Conservation (phyloP, 2,113 vertebrate genomes). For the Petromus typicus region DNA sequence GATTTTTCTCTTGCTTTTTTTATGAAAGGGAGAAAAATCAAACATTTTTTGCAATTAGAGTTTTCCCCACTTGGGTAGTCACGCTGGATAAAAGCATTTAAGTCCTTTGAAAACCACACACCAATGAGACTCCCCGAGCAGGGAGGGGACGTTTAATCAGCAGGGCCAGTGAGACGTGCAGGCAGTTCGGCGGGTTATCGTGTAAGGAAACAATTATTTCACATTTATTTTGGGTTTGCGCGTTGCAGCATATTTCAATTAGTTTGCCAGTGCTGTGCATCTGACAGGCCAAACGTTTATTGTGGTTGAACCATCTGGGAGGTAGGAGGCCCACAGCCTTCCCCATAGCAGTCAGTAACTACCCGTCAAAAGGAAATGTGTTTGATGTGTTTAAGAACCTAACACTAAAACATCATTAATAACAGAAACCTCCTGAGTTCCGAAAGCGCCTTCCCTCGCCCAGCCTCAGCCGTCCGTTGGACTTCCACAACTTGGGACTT, state of each 20-base stretch:
- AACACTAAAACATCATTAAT: constrained; percentile 36
- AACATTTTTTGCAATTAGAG: constrained; percentile 66
- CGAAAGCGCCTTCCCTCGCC: neutral
- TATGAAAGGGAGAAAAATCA: constrained; percentile 45
- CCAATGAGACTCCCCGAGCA: neutral
- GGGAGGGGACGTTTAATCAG: neutral
- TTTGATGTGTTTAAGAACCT: constrained; percentile 69
- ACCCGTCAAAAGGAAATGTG: constrained; percentile 78
- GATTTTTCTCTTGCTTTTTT: constrained; percentile 54
- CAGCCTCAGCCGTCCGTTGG: neutral
- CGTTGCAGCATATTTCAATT: constrained; percentile 75
- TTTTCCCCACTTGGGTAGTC: constrained; percentile 67
- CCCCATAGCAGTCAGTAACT: constrained; percentile 81
- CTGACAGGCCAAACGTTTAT: constrained; percentile 84
- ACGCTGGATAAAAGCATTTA: neutral
- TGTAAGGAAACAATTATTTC: neutral
- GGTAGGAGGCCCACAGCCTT: constrained; percentile 85
- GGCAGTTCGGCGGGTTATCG: neutral
- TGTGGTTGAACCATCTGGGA: constrained; percentile 85
- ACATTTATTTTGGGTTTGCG: constrained; percentile 78
- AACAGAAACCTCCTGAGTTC: neutral
- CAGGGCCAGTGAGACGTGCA: neutral
- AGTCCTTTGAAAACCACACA: constrained; percentile 35
- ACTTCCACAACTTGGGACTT: neutral
- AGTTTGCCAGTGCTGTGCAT: constrained; percentile 79